Evolutionary conservation across 2,888 invertebrate species (phyloP), one percentile per base, ranked within the genome.

Genomic region (Muscina levida): DNA sequence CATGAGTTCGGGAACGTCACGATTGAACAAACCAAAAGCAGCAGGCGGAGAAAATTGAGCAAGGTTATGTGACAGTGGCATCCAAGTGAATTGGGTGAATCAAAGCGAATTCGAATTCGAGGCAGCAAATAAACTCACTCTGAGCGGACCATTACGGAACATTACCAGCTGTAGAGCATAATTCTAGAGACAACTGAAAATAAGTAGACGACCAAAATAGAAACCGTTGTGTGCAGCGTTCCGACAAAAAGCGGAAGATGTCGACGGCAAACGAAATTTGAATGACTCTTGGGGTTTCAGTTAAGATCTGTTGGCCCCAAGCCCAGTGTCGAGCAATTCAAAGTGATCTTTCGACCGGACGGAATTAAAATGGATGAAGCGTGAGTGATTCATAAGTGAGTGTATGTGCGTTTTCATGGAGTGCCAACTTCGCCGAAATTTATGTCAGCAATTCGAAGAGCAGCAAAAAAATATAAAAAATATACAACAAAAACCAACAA

Each of bases 11-110:
- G 53, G 17, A 39, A 65, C 66, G 78, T 81, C 81, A 81, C 68
- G 22, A 19, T 42, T 17, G 59, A 56, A 59, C 67, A 13, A 57
- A 70, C 46, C 22, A 31, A 62, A 51, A 53, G 44, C 37, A 66
- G 57, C 24, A 10, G 72, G 48, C 10, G 17, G 8, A 44, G n/a
- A 19, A 74, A 72, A 75, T 81, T 81, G 81, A 72, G 77, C 80
- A 81, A 77, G 80, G 77, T 77, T 81, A 77, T 73, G 77, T 77
- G 73, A 70, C 48, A 70, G 57, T 51, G 70, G 46, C 26, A 56
- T 2, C 46, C 46, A 68, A 65, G 42, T 57, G 53, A 72, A 44
- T 39, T 17, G 31, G 10, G 46, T 31, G 48, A 70, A 44, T 13
- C 59, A 57, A 37, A 62, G 26, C 42, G 13, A 42, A 42, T 22